phyloP scores from a whole-genome alignment of 2,797 vertebrate species.

The Furcifer pardalis region DNA sequence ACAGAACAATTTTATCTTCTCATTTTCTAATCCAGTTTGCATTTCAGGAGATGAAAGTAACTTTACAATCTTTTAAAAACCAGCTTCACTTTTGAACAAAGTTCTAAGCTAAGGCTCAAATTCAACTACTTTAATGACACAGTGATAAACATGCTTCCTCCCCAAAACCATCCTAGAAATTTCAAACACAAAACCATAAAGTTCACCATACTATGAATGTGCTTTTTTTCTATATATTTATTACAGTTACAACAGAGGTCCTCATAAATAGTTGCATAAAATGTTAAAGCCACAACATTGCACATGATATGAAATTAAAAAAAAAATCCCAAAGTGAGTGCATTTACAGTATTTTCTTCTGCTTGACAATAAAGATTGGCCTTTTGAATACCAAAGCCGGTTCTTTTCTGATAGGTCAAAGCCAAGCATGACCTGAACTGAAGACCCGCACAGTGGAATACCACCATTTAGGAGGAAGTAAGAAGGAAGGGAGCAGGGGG shows the following conservation, averaged over 20 bases:
- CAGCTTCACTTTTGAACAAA: slow-evolving; percentile 63
- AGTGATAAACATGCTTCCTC: slow-evolving; percentile 73
- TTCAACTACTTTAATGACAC: slow-evolving; percentile 76
- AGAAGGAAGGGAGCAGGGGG: not conserved
- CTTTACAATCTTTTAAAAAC: slow-evolving; percentile 74
- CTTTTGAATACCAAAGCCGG: slow-evolving; percentile 61
- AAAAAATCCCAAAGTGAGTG: slow-evolving; percentile 85
- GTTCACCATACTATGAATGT: slow-evolving; percentile 90
- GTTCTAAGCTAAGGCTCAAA: slow-evolving; percentile 72
- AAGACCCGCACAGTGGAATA: slow-evolving; percentile 72
- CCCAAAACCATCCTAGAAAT: slow-evolving; percentile 50
- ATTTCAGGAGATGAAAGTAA: slow-evolving; percentile 67
- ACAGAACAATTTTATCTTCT: slow-evolving; percentile 57
- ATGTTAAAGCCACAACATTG: slow-evolving; percentile 99
- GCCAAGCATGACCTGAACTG: slow-evolving; percentile 61
- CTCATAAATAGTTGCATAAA: slow-evolving; percentile 99
- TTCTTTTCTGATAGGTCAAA: slow-evolving; percentile 66
- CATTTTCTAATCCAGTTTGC: slow-evolving; percentile 69
- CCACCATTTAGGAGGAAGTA: slow-evolving; percentile 69
- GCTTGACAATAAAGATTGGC: slow-evolving; percentile 74
- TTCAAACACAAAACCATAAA: slow-evolving; percentile 83
- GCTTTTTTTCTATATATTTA: slow-evolving; percentile 97
- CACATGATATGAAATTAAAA: slow-evolving; percentile 96
- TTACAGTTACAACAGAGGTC: slow-evolving; percentile 98
- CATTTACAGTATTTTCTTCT: slow-evolving; percentile 93